Evolutionary conservation across 2,888 invertebrate genomes (phyloP).

Genomic region (Acrobasis consociella): DNA sequence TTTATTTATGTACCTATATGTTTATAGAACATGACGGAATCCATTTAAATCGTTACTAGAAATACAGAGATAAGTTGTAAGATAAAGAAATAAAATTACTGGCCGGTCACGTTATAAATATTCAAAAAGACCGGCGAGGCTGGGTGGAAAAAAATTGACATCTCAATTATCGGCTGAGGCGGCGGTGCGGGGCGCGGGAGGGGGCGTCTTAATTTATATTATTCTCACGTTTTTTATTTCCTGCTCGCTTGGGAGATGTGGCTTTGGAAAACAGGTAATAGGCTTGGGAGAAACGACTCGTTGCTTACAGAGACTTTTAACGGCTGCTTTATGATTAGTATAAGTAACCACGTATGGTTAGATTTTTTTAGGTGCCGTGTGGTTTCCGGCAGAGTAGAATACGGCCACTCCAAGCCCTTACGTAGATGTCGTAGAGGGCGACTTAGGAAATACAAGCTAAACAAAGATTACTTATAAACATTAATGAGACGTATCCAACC

Average conservation of each 20-base stretch:
- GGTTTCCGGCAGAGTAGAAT: no score
- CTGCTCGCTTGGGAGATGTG: constrained; percentile 58
- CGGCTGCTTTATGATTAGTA: no score
- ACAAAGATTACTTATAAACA: no score
- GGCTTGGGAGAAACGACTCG: constrained; percentile 12
- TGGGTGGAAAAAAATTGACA: constrained; percentile 75
- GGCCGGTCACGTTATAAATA: constrained; percentile 75
- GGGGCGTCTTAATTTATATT: constrained; percentile 71
- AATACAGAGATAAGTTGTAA: constrained; percentile 43
- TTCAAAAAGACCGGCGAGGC: constrained; percentile 60
- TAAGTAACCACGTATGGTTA: no score
- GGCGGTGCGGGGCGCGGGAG: constrained; percentile 37
- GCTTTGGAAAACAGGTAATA: constrained; percentile 22
- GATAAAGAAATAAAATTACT: constrained; percentile 78
- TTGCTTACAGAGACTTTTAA: neutral
- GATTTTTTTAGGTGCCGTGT: no score
- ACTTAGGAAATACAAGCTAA: no score
- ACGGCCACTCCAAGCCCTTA: no score
- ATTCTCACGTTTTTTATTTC: constrained; percentile 79
- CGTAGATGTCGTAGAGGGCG: no score
- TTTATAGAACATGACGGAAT: constrained; percentile 40
- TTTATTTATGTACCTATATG: neutral
- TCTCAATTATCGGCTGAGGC: constrained; percentile 74
- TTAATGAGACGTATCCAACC: no score
- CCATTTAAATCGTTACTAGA: constrained; percentile 45